A percentile compares a stretch with the other conserved stretches of the same genome.
Evolutionary conservation across 2,888 invertebrate species (phyloP).

Genomic region (Acleris sparsana): DNA sequence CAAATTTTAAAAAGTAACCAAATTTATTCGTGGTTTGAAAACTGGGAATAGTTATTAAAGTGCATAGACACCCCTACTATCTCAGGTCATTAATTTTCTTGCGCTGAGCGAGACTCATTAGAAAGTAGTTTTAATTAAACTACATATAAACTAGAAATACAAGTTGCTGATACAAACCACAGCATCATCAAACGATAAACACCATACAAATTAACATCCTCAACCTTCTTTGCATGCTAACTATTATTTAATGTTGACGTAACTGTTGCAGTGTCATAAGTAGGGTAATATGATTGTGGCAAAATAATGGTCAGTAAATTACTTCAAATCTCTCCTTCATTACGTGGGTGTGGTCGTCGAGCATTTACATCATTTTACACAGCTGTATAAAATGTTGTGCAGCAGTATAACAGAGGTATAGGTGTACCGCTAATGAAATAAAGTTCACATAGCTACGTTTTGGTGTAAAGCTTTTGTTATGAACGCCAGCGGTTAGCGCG

Average conservation of each 20-base stretch:
- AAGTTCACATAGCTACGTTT: constrained; percentile 8
- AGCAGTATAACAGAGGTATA: neutral
- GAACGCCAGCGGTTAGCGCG: constrained; percentile 15
- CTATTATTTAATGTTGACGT: constrained; percentile 30
- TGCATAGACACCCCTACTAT: constrained; percentile 2
- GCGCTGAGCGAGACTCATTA: neutral
- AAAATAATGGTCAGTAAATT: constrained; percentile 28
- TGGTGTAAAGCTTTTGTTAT: constrained; percentile 21
- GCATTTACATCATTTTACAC: neutral
- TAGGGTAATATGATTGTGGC: constrained; percentile 9
- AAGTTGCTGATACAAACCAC: neutral
- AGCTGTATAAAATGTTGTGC: no score
- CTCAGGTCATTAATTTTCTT: constrained; percentile 9
- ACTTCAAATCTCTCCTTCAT: neutral
- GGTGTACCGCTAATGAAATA: neutral
- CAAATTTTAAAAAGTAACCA: no score
- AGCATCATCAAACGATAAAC: constrained; percentile 9
- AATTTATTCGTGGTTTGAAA: no score
- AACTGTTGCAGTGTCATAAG: constrained; percentile 17
- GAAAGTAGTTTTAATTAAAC: constrained; percentile 5
- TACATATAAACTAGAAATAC: neutral
- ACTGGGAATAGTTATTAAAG: neutral
- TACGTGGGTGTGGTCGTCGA: neutral
- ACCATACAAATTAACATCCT: constrained; percentile 13
- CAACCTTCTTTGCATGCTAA: constrained; percentile 12